A percentile compares a stretch with the other conserved stretches of the same genome.
These are phyloP conservation scores for Corynorhinus townsendii DNA, from an alignment of 2,113 vertebrate species.

Conservation along the genomic window DNA sequence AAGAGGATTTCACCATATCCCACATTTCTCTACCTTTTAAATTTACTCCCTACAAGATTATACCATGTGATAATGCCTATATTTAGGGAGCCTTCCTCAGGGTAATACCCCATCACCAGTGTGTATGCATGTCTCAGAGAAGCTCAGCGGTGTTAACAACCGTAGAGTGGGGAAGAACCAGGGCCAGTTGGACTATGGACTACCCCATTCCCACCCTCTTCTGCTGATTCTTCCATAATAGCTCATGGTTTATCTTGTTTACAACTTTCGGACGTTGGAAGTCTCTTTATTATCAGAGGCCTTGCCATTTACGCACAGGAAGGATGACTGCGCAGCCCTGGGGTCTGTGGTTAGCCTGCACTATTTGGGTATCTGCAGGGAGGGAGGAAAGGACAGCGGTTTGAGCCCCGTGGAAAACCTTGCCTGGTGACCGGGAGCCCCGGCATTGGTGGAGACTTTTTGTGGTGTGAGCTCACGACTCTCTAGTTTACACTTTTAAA, in stretches of 20 bases:
- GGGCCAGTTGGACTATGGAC: not conserved
- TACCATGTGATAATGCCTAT: fast-evolving
- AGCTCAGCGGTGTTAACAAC: not conserved
- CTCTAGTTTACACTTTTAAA: not conserved
- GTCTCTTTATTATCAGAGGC: constrained; percentile 23
- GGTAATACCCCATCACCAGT: not conserved
- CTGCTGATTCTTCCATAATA: not conserved
- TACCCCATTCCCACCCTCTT: not conserved
- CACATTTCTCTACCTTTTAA: not conserved
- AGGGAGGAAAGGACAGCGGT: not conserved
- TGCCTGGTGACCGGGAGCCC: not conserved
- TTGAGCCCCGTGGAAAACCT: constrained; percentile 4
- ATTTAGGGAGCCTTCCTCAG: not conserved
- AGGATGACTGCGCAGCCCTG: not conserved
- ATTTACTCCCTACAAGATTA: not conserved
- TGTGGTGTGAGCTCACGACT: not conserved
- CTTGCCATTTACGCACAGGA: not conserved
- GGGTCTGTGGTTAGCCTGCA: constrained; percentile 46
- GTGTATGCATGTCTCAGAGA: fast-evolving
- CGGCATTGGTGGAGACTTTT: not conserved
- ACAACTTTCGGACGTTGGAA: not conserved
- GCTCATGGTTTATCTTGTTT: constrained; percentile 42
- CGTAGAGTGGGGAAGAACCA: not conserved
- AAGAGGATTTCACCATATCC: not conserved
- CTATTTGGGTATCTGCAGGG: constrained; percentile 23